Conservation (phyloP, 2,888 invertebrate genomes). For the Macrophya annulata region DNA sequence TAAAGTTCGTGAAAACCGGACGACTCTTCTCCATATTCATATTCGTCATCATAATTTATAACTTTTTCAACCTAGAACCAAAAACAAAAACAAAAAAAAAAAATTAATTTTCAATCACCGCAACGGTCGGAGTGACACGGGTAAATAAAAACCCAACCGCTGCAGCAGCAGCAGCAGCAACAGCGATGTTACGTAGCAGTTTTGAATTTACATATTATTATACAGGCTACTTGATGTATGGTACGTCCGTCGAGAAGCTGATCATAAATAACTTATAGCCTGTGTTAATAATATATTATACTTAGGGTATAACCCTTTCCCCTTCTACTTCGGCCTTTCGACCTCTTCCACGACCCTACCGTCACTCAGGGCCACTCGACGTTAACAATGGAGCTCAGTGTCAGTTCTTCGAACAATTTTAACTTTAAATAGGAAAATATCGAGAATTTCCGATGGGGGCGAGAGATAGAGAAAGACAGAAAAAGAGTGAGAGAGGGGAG, state of each 20-base stretch:
- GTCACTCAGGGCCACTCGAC: slow-evolving; percentile 42
- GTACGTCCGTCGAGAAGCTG: slow-evolving; percentile 49
- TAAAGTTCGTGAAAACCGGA: neutral
- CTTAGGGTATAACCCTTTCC: slow-evolving; percentile 34
- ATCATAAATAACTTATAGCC: slow-evolving; percentile 54
- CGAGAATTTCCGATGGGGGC: neutral
- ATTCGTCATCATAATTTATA: neutral
- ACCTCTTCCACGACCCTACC: slow-evolving; percentile 44
- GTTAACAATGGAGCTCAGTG: slow-evolving; percentile 44
- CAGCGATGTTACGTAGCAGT: neutral
- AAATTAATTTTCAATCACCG: slow-evolving; percentile 16
- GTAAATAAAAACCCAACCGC: neutral
- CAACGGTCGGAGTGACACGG: slow-evolving; percentile 18
- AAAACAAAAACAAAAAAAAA: neutral
- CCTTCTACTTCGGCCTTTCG: slow-evolving; percentile 21
- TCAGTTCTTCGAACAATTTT: slow-evolving; percentile 39
- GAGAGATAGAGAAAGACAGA: neutral
- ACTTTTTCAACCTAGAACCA: neutral
- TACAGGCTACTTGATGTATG: slow-evolving; percentile 45
- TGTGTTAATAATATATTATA: slow-evolving; percentile 54
- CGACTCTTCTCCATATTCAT: neutral
- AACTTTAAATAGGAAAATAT: slow-evolving; percentile 24
- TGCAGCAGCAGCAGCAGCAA: neutral
- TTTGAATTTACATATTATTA: slow-evolving; percentile 52
- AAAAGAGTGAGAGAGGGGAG: neutral